Conservation (phyloP, 2,888 invertebrate genomes). For the Tenthredo amoena region DNA sequence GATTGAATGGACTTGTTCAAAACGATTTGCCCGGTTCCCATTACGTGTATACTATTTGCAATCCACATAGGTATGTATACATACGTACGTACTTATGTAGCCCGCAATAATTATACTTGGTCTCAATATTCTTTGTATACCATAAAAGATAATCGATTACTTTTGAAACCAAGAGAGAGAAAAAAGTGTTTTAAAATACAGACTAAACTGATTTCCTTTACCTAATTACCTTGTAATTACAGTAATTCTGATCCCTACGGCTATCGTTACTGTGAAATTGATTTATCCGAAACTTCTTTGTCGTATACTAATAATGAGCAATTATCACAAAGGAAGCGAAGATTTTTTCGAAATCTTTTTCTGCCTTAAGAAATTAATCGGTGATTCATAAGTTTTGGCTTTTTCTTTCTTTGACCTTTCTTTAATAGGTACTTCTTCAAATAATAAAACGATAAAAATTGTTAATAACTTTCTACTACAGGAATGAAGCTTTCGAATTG, state of each 20-base stretch:
- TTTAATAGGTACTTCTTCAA: no score
- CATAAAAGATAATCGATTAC: background rate
- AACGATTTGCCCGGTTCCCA: background rate
- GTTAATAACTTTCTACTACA: no score
- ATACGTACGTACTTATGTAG: background rate
- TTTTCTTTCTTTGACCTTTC: no score
- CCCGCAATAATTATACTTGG: background rate
- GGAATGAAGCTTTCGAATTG: no score
- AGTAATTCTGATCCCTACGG: background rate
- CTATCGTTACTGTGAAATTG: background rate
- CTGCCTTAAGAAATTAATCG: no score
- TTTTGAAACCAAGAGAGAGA: background rate
- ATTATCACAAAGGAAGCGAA: background rate
- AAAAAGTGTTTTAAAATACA: background rate
- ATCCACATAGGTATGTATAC: background rate
- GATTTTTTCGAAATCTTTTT: background rate
- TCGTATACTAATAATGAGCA: no score
- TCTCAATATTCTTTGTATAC: background rate
- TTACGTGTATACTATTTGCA: background rate
- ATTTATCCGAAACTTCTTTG: background rate
- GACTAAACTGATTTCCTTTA: background rate
- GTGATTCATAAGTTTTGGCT: no score
- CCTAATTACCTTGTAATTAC: background rate
- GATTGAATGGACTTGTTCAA: background rate
- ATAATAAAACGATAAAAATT: no score